Base-by-base conservation (phyloP, 2,113 vertebrate species). In the Marmota monax region DNA sequence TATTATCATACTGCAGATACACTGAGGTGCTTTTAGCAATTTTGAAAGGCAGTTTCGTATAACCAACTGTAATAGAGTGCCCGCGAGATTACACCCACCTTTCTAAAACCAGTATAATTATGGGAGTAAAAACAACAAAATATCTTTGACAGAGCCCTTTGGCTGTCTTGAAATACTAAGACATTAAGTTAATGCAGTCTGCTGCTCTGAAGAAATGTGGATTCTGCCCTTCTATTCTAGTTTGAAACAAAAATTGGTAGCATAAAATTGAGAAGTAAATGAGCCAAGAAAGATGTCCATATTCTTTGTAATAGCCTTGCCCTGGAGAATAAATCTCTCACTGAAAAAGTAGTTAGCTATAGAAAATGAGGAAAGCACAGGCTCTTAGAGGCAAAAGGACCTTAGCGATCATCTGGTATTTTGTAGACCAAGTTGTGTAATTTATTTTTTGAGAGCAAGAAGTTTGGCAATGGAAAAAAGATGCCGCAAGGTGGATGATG, bases 51-150 rank as follows among this genome's bases (percentile, higher is more conserved):
- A 98, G 82, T 96, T 94, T 97, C 94, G 85, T 83, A 93, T 91
- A 92, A 89, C 95, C 34, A 5, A 95, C 95, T 96, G 87, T 97
- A 98, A 98, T 94, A 97, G 95, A 70, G 67, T 88, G 84, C 83
- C 97, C 96, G 92, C 98, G 96, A 98, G 97, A 98, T 97, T 96
- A 97, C 94, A 98, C 90, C 97, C 84, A 88, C 88, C 91, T 97
- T 80, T 89, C 97, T 98, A 96, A 98, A 98, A 96, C 97, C 96
- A 96, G 92, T 90, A 90, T 97, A 98, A 98, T 98, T 98, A 98
- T 69, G 76, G 88, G 34, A 96, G 91, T 84, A 61, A 96, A 13
- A 2, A 93, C 95, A 97, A 93, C 94, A 85, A 97, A 65, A 95
- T 97, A 97, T 85, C 96, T 97, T 93, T 97, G 96, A 88, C 91